Evolutionary conservation across 2,113 vertebrate species (phyloP).

Genomic region (Panthera tigris): DNA sequence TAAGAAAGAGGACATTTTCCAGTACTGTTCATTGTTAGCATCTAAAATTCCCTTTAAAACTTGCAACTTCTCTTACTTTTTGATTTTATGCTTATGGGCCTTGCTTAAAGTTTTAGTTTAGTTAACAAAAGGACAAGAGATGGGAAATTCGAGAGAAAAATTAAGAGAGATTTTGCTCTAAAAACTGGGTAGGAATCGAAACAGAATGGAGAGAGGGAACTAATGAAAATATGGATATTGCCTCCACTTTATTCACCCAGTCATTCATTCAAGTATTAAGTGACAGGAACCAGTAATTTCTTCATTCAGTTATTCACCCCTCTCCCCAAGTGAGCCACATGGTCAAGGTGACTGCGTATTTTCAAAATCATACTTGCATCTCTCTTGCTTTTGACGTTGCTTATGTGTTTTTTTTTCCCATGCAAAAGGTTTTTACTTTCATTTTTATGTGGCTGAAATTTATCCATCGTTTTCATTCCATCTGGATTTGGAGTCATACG

Average conservation of each 20-base stretch:
- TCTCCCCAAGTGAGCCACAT: background rate
- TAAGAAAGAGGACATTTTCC: conserved; percentile 27
- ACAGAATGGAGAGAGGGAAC: background rate
- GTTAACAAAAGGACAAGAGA: conserved; percentile 35
- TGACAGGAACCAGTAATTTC: background rate
- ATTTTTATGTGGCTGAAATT: conserved; percentile 15
- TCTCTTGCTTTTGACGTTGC: conserved; percentile 17
- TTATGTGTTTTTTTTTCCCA: background rate
- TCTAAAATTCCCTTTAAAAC: conserved; percentile 34
- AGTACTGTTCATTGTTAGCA: conserved; percentile 20
- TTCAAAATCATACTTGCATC: background rate
- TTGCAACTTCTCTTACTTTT: conserved; percentile 43
- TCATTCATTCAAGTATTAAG: background rate
- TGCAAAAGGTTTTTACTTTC: conserved; percentile 14
- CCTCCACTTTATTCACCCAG: background rate
- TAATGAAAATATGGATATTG: background rate
- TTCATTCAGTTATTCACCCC: background rate
- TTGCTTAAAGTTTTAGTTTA: conserved; percentile 50
- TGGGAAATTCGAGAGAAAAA: conserved; percentile 8
- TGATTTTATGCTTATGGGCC: background rate
- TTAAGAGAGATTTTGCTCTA: conserved; percentile 1
- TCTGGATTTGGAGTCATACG: background rate
- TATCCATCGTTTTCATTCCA: background rate
- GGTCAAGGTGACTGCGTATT: background rate
- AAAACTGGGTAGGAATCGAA: background rate